These are phyloP conservation scores for Danio rerio DNA, from an alignment of 2,113 vertebrate species.

Conservation along the genomic window GRCz12tu NC_133186.1:29324501-29325000, in stretches of 20 bases:
- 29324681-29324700: not conserved
- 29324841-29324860: not conserved
- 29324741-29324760: not conserved
- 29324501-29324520: not conserved
- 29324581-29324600: conserved; percentile 9
- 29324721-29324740: not conserved
- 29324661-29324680: not conserved
- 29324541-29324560: not conserved
- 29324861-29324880: not conserved
- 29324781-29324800: not conserved
- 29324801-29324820: not conserved
- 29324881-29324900: not conserved
- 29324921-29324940: not conserved
- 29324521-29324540: conserved; percentile 3
- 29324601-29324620: conserved; percentile 31
- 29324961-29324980: not conserved
- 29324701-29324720: not conserved
- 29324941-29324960: not conserved
- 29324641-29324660: conserved; percentile 17
- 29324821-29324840: not conserved
- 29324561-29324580: conserved; percentile 7
- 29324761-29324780: not conserved
- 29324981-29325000: no score
- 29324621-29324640: conserved; percentile 32
- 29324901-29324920: not conserved